Percentiles rank a stretch among this genome's conserved stretches.
These are phyloP conservation scores for Panagrolaimus sp. DNA, from an alignment of 1,140 invertebrate species.

Conservation along the genomic window DNA sequence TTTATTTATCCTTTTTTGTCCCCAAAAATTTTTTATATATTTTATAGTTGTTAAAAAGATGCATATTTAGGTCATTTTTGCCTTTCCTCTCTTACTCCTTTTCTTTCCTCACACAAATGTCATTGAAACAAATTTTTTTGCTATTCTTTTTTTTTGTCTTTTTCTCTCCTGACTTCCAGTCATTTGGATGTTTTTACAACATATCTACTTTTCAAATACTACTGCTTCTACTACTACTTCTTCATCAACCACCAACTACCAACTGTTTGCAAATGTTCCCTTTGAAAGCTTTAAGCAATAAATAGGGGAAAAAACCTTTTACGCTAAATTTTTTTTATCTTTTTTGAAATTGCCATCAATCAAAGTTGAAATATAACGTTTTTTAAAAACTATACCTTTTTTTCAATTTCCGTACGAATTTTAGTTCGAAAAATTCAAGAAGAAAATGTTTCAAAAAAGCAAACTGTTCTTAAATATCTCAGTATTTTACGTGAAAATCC, in stretches of 20 bases:
- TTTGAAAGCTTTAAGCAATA: background rate
- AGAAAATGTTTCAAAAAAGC: slow-evolving; percentile 15
- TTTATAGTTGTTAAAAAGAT: background rate
- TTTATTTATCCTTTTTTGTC: no score
- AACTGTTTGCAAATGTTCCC: no score
- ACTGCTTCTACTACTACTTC: no score
- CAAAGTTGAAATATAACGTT: background rate
- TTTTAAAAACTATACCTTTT: background rate
- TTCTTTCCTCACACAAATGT: no score
- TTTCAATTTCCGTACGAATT: background rate
- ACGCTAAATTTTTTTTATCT: slow-evolving; percentile 1
- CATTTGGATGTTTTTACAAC: no score
- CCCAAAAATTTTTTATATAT: background rate
- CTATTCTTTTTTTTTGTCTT: no score
- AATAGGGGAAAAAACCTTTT: background rate
- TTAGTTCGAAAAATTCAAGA: slow-evolving; percentile 10
- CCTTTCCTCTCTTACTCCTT: no score
- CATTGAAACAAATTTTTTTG: no score
- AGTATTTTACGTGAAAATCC: slow-evolving; percentile 16
- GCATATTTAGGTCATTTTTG: background rate
- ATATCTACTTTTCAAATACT: no score
- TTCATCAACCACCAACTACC: no score
- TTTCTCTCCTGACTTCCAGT: no score
- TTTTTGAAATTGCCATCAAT: slow-evolving; percentile 11
- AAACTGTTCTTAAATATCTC: slow-evolving; percentile 5